phyloP scores from a whole-genome alignment of 2,797 vertebrate genomes.

The Tenualosa thibaudeaui region DNA sequence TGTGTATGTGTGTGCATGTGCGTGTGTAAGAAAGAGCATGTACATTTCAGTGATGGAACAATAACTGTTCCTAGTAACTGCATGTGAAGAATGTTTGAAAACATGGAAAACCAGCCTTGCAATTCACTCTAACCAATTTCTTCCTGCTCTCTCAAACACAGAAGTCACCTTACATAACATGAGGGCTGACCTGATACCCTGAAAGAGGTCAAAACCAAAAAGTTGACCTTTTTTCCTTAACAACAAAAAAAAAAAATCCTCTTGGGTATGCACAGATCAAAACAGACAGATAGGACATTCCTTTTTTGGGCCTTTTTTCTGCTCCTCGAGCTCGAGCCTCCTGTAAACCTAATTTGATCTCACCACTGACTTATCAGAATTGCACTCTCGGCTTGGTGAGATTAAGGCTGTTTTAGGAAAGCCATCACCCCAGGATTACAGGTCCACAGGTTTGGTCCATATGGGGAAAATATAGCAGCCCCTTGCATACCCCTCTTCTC shows the following conservation, averaged over 20 bases:
- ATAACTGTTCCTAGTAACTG: no score
- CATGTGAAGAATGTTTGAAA: no score
- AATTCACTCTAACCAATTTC: not conserved
- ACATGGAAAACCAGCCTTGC: not conserved
- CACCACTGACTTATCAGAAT: slow-evolving; percentile 20
- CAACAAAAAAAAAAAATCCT: slow-evolving; percentile 30
- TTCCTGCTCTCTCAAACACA: not conserved
- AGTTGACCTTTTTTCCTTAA: not conserved
- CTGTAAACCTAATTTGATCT: slow-evolving; percentile 31
- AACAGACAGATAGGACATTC: slow-evolving; percentile 1
- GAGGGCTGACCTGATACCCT: slow-evolving; percentile 24
- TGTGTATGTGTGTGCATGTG: not conserved
- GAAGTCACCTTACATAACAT: not conserved
- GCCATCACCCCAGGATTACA: not conserved
- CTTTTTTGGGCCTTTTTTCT: slow-evolving; percentile 30
- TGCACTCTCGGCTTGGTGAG: slow-evolving; percentile 12
- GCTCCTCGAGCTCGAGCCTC: slow-evolving; percentile 1
- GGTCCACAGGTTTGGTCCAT: not conserved
- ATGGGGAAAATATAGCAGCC: not conserved
- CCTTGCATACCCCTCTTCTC: not conserved
- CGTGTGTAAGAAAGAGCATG: not conserved
- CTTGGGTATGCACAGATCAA: slow-evolving; percentile 31
- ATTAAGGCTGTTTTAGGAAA: slow-evolving; percentile 34
- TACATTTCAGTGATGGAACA: not conserved
- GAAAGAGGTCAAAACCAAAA: slow-evolving; percentile 10